Evolutionary conservation across 1,140 invertebrate species (phyloP).

Genomic region (Gonioctena quinquepunctata): DNA sequence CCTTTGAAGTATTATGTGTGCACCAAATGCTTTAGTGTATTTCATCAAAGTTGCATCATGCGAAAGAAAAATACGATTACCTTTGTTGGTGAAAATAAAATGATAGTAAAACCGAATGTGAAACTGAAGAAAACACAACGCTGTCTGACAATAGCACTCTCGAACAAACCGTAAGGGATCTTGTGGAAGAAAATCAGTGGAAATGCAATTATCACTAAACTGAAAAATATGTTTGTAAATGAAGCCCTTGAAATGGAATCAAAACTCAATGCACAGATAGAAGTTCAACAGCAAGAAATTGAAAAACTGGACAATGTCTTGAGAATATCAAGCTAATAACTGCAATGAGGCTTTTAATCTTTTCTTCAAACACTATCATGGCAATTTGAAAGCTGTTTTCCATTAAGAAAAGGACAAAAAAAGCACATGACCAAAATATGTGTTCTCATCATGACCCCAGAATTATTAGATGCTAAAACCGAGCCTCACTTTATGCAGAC

Average conservation of each 20-base stretch:
- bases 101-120: not conserved
- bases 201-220: constrained; percentile 6
- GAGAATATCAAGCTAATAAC: no score
- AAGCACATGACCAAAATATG: no score
- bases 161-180: not conserved
- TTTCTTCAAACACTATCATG: no score
- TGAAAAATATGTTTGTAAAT: not conserved
- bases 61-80: not conserved
- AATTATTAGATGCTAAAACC: no score
- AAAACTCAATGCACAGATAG: not conserved
- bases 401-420: no score
- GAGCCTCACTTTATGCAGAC: no score
- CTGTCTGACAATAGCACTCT: not conserved
- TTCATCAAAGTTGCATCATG: not conserved
- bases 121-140: not conserved
- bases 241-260: constrained; percentile 7
- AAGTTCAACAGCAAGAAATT: not conserved
- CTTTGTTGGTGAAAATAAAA: not conserved
- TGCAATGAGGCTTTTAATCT: no score
- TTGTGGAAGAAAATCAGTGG: not conserved
- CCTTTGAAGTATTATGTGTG: not conserved
- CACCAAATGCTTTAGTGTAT: not conserved
- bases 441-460: no score
- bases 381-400: no score
- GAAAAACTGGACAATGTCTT: not conserved